These are phyloP conservation scores for Polymixis flavicincta DNA, from an alignment of 2,888 invertebrate species.

Conservation along the genomic window DNA sequence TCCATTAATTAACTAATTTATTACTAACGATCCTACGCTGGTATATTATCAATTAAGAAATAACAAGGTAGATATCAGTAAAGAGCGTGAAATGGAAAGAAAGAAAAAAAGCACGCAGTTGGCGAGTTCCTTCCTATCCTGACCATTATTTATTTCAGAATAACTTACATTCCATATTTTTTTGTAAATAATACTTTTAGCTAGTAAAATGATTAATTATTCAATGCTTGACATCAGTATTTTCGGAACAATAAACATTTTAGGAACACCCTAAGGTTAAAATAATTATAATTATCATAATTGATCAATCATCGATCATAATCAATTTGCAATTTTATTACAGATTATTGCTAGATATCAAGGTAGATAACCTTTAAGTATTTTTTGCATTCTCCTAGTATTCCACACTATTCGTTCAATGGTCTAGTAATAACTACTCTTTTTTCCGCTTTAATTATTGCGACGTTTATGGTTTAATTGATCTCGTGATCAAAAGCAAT, in stretches of 20 bases:
- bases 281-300: slow-evolving; percentile 31
- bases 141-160: not conserved
- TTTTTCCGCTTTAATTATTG: not conserved
- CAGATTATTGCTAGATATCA: slow-evolving; percentile 17
- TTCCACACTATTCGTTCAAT: not conserved
- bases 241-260: slow-evolving; percentile 5
- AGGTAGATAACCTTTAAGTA: slow-evolving; percentile 8
- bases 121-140: not conserved
- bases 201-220: not conserved
- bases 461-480: not conserved
- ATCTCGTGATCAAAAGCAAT: not conserved
- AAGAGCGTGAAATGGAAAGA: not conserved
- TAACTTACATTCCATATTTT: not conserved
- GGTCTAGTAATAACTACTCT: not conserved
- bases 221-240: not conserved
- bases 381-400: not conserved
- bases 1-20: slow-evolving; percentile 7
- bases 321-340: slow-evolving; percentile 32
- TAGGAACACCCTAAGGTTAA: not conserved
- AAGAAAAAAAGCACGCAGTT: not conserved
- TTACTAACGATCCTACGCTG: not conserved
- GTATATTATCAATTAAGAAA: not conserved
- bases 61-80: not conserved
- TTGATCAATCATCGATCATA: slow-evolving; percentile 20
- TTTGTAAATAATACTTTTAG: not conserved